phyloP scores from a whole-genome alignment of 2,797 vertebrate species.

The Phalloptychus januarius region DNA sequence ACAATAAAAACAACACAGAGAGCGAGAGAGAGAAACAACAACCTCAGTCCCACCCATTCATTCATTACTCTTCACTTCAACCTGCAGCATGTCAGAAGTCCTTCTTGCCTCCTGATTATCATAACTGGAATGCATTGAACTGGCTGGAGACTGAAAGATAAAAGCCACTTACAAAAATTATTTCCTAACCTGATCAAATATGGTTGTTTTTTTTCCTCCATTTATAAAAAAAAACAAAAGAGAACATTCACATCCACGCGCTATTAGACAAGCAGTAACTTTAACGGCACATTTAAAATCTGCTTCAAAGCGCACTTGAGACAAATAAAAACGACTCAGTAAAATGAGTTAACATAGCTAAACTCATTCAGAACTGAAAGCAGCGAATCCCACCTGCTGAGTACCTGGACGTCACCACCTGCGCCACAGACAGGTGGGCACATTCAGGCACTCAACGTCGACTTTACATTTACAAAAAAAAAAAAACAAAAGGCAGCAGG shows the following conservation, averaged over 20 bases:
- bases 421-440: constrained; percentile 6
- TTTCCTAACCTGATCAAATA: constrained; percentile 7
- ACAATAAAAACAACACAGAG: constrained; percentile 25
- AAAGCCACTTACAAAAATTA: constrained; percentile 17
- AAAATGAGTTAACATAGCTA: constrained; percentile 29
- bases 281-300: constrained; percentile 54
- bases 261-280: constrained; percentile 31
- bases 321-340: constrained; percentile 52
- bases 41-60: constrained; percentile 28
- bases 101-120: constrained; percentile 52
- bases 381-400: constrained; percentile 27
- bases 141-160: constrained; percentile 29
- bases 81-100: constrained; percentile 28
- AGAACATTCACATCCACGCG: constrained; percentile 18
- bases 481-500: constrained; percentile 67
- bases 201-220: not conserved
- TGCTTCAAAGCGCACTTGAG: constrained; percentile 35
- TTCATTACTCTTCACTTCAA: constrained; percentile 29
- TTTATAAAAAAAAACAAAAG: not conserved
- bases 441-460: constrained; percentile 19
- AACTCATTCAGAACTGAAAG: constrained; percentile 24
- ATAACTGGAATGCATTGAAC: constrained; percentile 62
- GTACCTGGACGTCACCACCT: no score
- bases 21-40: constrained; percentile 20
- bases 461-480: constrained; percentile 46